Percentiles rank a stretch among this genome's conserved stretches.
Conservation (phyloP, 2,888 invertebrate species). For the Leuctra nigra region DNA sequence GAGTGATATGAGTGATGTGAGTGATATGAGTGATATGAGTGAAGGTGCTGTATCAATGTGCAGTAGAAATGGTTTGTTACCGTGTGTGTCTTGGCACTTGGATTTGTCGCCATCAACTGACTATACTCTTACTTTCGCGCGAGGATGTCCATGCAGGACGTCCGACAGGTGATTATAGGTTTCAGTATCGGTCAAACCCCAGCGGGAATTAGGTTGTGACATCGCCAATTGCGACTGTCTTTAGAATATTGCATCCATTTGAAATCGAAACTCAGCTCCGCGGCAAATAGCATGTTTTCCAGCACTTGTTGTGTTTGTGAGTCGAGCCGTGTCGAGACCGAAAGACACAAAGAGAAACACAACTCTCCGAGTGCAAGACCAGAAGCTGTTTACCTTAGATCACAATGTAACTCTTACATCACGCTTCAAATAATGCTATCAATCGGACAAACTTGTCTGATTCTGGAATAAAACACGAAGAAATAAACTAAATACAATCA, state of each 20-base stretch:
- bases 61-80: too few relatives aligned
- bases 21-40: too few relatives aligned
- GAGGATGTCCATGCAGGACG: background rate
- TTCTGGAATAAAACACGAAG: too few relatives aligned
- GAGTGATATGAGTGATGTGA: too few relatives aligned
- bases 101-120: too few relatives aligned
- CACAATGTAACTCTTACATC: background rate
- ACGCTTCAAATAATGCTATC: background rate
- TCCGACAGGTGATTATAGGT: background rate
- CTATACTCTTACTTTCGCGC: constrained; percentile 1
- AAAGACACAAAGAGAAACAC: background rate
- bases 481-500: too few relatives aligned
- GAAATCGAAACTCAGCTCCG: constrained; percentile 5
- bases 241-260: background rate
- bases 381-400: background rate
- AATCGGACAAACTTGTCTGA: too few relatives aligned
- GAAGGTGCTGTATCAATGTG: too few relatives aligned
- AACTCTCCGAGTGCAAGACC: background rate
- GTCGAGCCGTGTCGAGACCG: background rate
- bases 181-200: background rate
- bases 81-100: too few relatives aligned
- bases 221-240: background rate
- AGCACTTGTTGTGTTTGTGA: background rate
- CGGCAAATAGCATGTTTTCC: background rate
- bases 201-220: constrained; percentile 10